Base-by-base conservation (phyloP, 2,888 invertebrate species). In the Azorinus chamasolen region DNA sequence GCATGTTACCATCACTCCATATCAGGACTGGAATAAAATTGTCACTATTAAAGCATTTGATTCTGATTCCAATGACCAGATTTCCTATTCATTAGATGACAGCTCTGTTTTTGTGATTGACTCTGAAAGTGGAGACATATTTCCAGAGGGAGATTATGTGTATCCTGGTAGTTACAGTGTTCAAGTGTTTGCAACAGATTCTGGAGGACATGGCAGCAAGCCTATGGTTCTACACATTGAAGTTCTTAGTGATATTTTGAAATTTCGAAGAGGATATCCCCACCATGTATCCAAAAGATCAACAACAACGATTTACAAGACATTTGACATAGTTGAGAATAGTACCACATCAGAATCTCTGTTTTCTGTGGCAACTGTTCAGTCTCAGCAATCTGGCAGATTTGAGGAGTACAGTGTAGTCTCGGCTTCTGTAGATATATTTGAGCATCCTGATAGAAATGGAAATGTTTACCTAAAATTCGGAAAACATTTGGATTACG, bases 1-100 rank as follows among this genome's bases (percentile, higher is more conserved):
- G 94, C 97, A 97, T 94, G 98, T 98, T 91, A 97, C 97, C 94
- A 98, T 98, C 92, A 97, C 98, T 94, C 98, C 98, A 94, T 98
- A 98, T 95, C 98, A 98, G 93, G 97, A 65, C 20, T 89, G 98
- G 94, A 57, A 61, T 48, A 68, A 59, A 48, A 63, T 85, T 16
- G 50, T 77, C 10, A 70, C 76, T 51, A 70, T 83, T 16, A 41
- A 43, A 48, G 83, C 85, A 14, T 41, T 25, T 24, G 85, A 85
- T 64, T 20, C 48, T 50, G 83, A 85, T 64, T 50, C 50, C 48
- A 66, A 76, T 68, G 85, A 83, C 46, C 54, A 57, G 3, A 61
- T 85, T 37, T 62, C 68, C 22, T 85, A 83, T 57, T 64, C 53
- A 25, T 37, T 83, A 37, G 62, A 54, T 16, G 83, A 63, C 18